Evolutionary conservation across 2,797 vertebrate genomes (phyloP).

Genomic region (Acrossocheilus fasciatus): DNA sequence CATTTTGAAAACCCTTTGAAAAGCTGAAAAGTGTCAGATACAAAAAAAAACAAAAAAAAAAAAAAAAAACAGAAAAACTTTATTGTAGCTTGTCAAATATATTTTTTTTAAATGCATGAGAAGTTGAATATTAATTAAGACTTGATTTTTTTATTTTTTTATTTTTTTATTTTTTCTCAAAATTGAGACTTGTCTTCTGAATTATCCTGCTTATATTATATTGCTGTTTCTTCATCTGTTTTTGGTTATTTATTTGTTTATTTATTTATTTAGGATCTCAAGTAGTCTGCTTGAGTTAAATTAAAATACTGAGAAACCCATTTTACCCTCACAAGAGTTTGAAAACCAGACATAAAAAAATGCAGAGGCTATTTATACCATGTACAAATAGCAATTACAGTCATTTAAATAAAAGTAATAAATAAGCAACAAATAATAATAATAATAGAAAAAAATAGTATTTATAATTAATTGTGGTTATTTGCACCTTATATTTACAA

Average conservation of each 20-base stretch:
- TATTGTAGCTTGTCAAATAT: background rate
- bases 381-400: background rate
- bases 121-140: too few relatives aligned
- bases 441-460: too few relatives aligned
- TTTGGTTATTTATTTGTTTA: background rate
- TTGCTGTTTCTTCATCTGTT: background rate
- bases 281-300: background rate
- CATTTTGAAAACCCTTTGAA: background rate
- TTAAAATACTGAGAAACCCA: background rate
- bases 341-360: background rate
- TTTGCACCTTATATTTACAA: background rate
- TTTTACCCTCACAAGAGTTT: background rate
- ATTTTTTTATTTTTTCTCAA: background rate
- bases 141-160: too few relatives aligned
- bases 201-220: background rate
- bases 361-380: background rate
- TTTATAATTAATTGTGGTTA: background rate
- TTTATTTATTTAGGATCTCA: background rate
- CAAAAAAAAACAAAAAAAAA: too few relatives aligned
- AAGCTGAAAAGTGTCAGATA: background rate
- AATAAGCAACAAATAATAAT: too few relatives aligned
- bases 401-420: background rate
- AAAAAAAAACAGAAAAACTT: background rate
- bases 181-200: background rate
- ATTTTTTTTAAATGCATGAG: too few relatives aligned